These are phyloP conservation scores for Orchesella cincta DNA, from an alignment of 1,140 invertebrate species.

Conservation along the genomic window DNA sequence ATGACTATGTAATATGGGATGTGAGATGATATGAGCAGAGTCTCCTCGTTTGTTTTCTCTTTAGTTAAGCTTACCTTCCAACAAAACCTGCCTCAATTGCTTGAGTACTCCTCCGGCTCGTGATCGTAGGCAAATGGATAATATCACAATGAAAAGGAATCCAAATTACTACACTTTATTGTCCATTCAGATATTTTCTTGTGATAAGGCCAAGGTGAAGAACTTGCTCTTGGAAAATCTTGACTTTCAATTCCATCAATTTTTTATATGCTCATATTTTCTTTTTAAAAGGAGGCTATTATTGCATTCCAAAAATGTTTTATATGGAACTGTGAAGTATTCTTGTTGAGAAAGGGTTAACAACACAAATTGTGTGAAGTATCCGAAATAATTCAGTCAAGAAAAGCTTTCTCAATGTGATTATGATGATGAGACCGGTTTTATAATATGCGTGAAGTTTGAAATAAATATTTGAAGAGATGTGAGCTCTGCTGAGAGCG, in stretches of 20 bases:
- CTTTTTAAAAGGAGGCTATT: background rate
- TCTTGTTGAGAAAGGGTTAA: slow-evolving; percentile 5
- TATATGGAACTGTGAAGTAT: background rate
- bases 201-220: too few species aligned
- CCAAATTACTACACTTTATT: too few species aligned
- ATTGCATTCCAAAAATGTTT: background rate
- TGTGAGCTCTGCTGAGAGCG: background rate
- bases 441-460: slow-evolving; percentile 20
- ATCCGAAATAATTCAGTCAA: slow-evolving; percentile 16
- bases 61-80: background rate
- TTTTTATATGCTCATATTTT: background rate
- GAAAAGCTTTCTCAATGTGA: background rate
- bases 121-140: too few species aligned
- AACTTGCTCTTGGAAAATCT: too few species aligned
- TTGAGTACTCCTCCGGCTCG: too few species aligned
- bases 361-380: slow-evolving; percentile 20
- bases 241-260: background rate
- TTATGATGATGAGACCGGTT: slow-evolving; percentile 11
- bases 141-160: too few species aligned
- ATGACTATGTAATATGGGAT: background rate
- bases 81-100: background rate
- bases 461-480: slow-evolving; percentile 22
- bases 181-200: too few species aligned
- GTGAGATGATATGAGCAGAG: too few species aligned
- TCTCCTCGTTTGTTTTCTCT: background rate